Base-by-base conservation (phyloP, 2,888 invertebrate genomes). In the Criorhina ranunculi region DNA sequence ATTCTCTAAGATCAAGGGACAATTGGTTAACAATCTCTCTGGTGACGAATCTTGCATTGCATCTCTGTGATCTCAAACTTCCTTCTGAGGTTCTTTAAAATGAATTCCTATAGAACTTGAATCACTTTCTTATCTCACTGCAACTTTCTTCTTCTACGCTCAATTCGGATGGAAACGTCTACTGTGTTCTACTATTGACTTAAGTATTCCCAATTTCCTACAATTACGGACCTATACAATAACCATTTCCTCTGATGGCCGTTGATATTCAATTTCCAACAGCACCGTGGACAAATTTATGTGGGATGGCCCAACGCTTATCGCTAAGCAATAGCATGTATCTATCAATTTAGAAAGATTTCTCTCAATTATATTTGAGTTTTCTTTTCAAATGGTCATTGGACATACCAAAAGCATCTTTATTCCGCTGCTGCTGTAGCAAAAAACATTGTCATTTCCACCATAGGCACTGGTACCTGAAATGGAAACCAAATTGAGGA, bases 401-500 rank as follows among this genome's bases (percentile, higher is more conserved):
- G 37, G 19, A 19, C 37, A 46, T 51, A 46, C 35, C 12, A 57
- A 17, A n/a, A 37, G 17, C 60, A 73, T 80, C 79, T 62, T 42
- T 24, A 66, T 59, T 19, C 15, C 19, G 7, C 12, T 19, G 51
- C 44, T 9, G 19, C 12, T 12, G 49, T 31, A 44, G 49, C 9
- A 57, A 46, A 35, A 12, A 11, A 49, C 31, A 75, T 75, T 44
- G 8, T 8, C 46, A 37, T 46, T 51, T 24, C 37, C 62, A 75
- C 62, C 53, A 59, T n/a, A 15, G 51, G 6, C 37, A 46, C 44
- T 29, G 53, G 37, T 29, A 17, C 2, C 24, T 73, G 46, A 46
- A 81, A 81, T 64, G 33, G 59, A 76, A 69, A 69, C 59, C 49
- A 9, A 55, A 76, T 70, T 42, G 57, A 55, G 70, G 19, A 70